phyloP scores from a whole-genome alignment of 2,113 vertebrate species.

The Chlamydotis undulata region DNA sequence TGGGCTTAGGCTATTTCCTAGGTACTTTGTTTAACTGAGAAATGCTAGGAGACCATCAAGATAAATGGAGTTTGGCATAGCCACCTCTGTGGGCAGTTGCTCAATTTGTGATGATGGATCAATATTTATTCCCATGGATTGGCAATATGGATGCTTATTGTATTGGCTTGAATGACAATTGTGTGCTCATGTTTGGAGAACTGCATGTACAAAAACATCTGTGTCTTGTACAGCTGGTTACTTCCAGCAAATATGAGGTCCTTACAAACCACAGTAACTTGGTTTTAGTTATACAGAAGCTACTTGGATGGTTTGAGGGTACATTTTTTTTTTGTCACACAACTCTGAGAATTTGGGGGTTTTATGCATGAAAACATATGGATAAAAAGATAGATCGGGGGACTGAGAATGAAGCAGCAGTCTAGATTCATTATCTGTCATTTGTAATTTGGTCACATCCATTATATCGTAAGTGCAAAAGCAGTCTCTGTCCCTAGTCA shows the following conservation, averaged over 20 bases:
- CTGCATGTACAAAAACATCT: background rate
- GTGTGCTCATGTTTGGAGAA: background rate
- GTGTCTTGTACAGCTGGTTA: background rate
- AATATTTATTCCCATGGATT: background rate
- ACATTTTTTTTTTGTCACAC: background rate
- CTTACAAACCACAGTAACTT: background rate
- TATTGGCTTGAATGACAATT: background rate
- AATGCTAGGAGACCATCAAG: background rate
- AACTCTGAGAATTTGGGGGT: background rate
- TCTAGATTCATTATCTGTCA: background rate
- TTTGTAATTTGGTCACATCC: constrained; percentile 1
- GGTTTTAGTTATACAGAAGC: background rate
- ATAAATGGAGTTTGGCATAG: background rate
- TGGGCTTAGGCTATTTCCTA: background rate
- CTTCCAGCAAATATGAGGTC: background rate
- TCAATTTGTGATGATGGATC: background rate
- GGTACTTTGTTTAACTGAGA: background rate
- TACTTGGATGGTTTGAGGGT: background rate
- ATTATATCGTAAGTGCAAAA: background rate
- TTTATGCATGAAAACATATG: background rate
- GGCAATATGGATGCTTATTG: background rate
- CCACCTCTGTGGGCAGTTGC: background rate
- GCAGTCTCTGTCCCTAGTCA: background rate
- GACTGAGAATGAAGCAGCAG: background rate
- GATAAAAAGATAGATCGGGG: background rate